Percentiles rank a stretch among this genome's conserved stretches.
phyloP scores from a whole-genome alignment of 92 coral and sea anemone species.

The Siderastrea siderea region DNA sequence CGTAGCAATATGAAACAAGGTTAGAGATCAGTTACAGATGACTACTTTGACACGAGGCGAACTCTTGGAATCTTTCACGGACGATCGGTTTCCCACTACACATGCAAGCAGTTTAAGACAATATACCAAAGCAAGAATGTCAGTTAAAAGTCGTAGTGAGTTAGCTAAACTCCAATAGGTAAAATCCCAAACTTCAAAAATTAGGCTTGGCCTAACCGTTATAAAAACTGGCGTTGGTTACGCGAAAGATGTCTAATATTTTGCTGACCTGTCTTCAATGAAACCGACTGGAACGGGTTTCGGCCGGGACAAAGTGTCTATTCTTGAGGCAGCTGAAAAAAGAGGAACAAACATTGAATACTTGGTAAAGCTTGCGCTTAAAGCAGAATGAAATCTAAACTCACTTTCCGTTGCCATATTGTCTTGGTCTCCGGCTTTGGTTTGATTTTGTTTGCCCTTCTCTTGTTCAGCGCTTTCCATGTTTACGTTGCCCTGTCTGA shows the following conservation, averaged over 20 bases:
- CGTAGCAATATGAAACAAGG: not conserved
- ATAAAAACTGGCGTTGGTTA: not conserved
- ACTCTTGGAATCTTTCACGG: too few relatives aligned
- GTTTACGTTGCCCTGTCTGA: constrained; percentile 43
- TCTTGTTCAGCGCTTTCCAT: constrained; percentile 77
- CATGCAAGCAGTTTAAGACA: too few relatives aligned
- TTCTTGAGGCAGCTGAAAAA: constrained; percentile 66
- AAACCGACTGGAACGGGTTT: constrained; percentile 92
- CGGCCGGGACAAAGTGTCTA: constrained; percentile 75
- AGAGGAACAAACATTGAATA: not conserved
- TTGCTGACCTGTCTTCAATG: constrained; percentile 88
- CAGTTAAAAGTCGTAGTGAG: too few relatives aligned
- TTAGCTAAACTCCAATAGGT: not conserved
- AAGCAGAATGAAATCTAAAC: not conserved
- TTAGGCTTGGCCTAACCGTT: not conserved
- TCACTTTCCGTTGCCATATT: constrained; percentile 59
- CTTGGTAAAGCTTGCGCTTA: not conserved
- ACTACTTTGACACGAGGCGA: not conserved
- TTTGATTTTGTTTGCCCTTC: constrained; percentile 66
- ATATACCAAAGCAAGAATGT: too few relatives aligned
- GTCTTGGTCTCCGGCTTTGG: constrained; percentile 34
- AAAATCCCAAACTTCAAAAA: not conserved
- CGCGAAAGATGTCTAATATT: not conserved
- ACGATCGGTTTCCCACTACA: too few relatives aligned
- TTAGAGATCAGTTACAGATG: not conserved